A percentile compares a stretch with the other conserved stretches of the same genome.
Conservation (phyloP, 2,888 invertebrate species). For the Gasteruption jaculator region DNA sequence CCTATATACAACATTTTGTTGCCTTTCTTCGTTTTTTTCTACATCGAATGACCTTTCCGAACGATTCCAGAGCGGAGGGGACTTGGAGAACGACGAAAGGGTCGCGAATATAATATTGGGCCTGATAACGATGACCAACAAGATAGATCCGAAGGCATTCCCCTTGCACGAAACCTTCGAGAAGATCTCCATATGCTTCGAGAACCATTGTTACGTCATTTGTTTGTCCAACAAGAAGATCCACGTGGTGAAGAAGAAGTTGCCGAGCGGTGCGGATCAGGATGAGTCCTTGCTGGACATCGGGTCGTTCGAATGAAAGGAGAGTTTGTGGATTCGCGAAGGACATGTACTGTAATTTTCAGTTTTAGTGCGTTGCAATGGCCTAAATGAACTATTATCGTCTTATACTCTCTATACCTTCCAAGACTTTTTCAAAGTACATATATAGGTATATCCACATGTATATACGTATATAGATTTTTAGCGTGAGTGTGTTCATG, state of each 20-base stretch:
- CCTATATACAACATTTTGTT: neutral
- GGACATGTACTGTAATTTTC: neutral
- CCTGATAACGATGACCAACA: slow-evolving; percentile 69
- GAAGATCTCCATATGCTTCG: slow-evolving; percentile 78
- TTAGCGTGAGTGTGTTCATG: no score
- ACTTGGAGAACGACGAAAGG: slow-evolving; percentile 84
- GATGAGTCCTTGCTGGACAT: slow-evolving; percentile 32
- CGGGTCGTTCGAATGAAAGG: no score
- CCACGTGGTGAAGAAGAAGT: slow-evolving; percentile 68
- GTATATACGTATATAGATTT: no score
- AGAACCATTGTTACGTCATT: slow-evolving; percentile 79
- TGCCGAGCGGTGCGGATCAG: slow-evolving; percentile 19
- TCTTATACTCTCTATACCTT: no score
- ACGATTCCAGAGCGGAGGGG: slow-evolving; percentile 69
- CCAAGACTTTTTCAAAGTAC: no score
- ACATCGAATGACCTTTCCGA: slow-evolving; percentile 3
- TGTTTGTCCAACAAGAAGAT: slow-evolving; percentile 86
- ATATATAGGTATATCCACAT: no score
- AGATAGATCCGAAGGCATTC: slow-evolving; percentile 69
- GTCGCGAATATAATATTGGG: slow-evolving; percentile 75
- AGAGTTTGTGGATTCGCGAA: neutral
- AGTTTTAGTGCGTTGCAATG: no score
- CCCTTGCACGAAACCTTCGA: slow-evolving; percentile 71
- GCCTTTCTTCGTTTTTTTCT: neutral
- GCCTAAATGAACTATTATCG: no score